Evolutionary conservation across 2,888 invertebrate genomes (phyloP).

Genomic region (Pinctada fucata): DNA sequence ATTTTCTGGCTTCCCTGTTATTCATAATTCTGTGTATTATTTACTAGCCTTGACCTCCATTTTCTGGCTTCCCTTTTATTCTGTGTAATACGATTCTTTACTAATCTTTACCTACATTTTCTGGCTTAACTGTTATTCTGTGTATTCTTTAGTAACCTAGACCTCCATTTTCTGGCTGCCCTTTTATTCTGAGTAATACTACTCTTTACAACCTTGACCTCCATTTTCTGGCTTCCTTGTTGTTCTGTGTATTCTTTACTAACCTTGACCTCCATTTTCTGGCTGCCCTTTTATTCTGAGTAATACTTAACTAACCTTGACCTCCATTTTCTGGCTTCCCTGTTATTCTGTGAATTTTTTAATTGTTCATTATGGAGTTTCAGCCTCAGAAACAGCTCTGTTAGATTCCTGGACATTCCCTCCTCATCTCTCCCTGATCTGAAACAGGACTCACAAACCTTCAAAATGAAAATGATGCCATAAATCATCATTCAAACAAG

Average conservation of each 20-base stretch:
- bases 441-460: slow-evolving; percentile 67
- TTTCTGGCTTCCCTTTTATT: slow-evolving; percentile 27
- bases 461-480: slow-evolving; percentile 12
- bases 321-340: slow-evolving; percentile 38
- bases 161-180: not conserved
- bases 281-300: too few species aligned
- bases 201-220: slow-evolving; percentile 37
- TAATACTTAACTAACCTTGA: slow-evolving; percentile 36
- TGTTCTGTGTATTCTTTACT: too few species aligned
- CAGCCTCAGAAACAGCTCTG: slow-evolving; percentile 44
- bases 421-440: slow-evolving; percentile 53
- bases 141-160: slow-evolving; percentile 35
- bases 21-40: not conserved
- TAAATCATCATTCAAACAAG: not conserved
- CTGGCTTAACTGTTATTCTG: too few species aligned
- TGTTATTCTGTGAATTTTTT: slow-evolving; percentile 17
- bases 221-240: too few species aligned
- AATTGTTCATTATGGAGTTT: slow-evolving; percentile 24
- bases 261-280: slow-evolving; percentile 37
- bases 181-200: not conserved
- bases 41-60: slow-evolving; percentile 47
- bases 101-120: too few species aligned
- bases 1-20: too few species aligned
- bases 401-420: slow-evolving; percentile 43
- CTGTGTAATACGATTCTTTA: not conserved